Evolutionary conservation across 2,888 invertebrate genomes (phyloP).

Genomic region (Trachelus troglodyta): DNA sequence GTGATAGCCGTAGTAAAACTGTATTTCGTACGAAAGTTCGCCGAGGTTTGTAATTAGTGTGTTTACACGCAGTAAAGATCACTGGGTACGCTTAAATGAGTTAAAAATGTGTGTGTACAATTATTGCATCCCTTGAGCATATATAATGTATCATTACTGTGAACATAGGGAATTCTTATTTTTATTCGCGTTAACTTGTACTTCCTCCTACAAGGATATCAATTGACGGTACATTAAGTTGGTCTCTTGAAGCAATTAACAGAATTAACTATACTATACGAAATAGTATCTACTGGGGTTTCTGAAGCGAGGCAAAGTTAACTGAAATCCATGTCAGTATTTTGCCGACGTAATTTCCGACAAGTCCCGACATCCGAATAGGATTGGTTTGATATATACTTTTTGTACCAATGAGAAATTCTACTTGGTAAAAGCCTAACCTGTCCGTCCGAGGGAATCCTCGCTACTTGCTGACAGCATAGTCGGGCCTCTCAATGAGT

Average conservation of each 20-base stretch:
- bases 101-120: not conserved
- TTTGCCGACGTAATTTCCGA: not conserved
- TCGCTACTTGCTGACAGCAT: not conserved
- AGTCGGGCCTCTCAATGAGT: slow-evolving; percentile 23
- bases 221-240: not conserved
- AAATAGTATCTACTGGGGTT: not conserved
- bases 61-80: slow-evolving; percentile 40
- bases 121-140: not conserved
- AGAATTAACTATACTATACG: not conserved
- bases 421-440: not conserved
- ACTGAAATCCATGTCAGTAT: not conserved
- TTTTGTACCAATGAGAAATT: not conserved
- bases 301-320: not conserved
- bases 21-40: not conserved
- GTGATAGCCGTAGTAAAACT: not conserved
- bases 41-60: slow-evolving; percentile 34
- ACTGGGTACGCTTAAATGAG: slow-evolving; percentile 5
- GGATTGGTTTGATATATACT: not conserved
- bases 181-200: not conserved
- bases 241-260: not conserved
- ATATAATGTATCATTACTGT: not conserved
- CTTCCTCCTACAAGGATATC: not conserved
- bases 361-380: not conserved
- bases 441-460: not conserved
- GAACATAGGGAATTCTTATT: not conserved